These are phyloP conservation scores for Sitta carolinensis DNA, from an alignment of 2,797 vertebrate genomes.

Conservation along the genomic window DNA sequence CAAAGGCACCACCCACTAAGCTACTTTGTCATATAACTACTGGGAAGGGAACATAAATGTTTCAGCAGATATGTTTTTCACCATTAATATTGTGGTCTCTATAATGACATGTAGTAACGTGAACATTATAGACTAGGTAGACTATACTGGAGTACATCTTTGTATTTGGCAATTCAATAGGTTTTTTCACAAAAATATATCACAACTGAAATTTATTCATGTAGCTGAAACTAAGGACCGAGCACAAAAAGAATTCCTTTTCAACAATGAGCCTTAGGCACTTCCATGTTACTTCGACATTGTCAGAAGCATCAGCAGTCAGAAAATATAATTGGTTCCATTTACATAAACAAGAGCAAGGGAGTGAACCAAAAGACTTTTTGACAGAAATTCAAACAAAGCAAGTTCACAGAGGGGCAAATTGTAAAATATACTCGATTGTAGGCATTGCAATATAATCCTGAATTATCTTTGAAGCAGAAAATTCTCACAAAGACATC, in stretches of 20 bases:
- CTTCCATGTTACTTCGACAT: accelerated
- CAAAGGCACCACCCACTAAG: background rate
- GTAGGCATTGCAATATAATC: accelerated
- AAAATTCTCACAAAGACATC: background rate
- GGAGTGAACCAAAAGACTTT: accelerated
- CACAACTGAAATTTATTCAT: background rate
- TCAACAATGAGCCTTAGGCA: accelerated
- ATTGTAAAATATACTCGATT: background rate
- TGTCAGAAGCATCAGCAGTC: accelerated
- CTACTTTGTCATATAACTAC: background rate
- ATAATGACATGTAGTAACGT: accelerated
- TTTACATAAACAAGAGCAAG: accelerated
- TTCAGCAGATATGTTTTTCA: background rate
- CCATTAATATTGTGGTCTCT: background rate
- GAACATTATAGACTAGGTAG: background rate
- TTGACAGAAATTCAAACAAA: background rate
- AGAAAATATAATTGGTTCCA: background rate
- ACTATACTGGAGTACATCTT: background rate
- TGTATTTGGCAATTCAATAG: background rate
- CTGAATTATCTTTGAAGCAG: background rate
- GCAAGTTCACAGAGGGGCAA: background rate
- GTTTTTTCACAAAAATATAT: background rate
- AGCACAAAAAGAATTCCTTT: background rate
- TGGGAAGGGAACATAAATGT: background rate
- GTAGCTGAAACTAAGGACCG: background rate